Conservation (phyloP, 2,888 invertebrate genomes). For the Congeria kusceri region DNA sequence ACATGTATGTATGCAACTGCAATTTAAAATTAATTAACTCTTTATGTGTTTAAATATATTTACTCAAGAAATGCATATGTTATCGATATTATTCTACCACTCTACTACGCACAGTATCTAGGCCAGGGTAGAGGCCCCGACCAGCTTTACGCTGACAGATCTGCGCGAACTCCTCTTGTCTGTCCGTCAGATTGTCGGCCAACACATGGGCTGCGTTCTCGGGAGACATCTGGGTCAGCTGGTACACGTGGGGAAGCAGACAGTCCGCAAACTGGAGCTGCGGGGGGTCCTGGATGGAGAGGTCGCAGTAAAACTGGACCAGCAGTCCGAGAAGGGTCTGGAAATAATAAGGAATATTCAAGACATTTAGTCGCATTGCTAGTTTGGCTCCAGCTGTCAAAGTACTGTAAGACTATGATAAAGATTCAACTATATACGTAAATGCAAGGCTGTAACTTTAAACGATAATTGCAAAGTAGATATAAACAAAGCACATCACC, state of each 20-base stretch:
- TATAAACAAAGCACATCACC: too few species aligned
- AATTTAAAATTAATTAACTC: too few species aligned
- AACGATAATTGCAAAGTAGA: too few species aligned
- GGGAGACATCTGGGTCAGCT: constrained; percentile 91
- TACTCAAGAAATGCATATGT: too few species aligned
- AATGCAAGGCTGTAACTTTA: too few species aligned
- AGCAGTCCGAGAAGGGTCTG: constrained; percentile 90
- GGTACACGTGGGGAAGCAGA: constrained; percentile 87
- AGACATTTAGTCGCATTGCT: constrained; percentile 2
- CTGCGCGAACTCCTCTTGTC: constrained; percentile 69
- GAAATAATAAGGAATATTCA: not conserved
- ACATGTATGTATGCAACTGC: too few species aligned
- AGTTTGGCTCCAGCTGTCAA: too few species aligned
- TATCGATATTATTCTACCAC: too few species aligned
- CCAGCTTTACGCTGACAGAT: constrained; percentile 73
- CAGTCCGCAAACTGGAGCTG: constrained; percentile 80
- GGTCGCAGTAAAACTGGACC: constrained; percentile 91
- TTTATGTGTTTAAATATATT: too few species aligned
- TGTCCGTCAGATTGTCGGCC: constrained; percentile 62
- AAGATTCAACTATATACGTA: too few species aligned
- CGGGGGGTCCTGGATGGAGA: constrained; percentile 85
- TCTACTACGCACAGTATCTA: constrained; percentile 82
- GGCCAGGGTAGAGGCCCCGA: constrained; percentile 85
- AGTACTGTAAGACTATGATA: too few species aligned
- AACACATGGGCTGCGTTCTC: constrained; percentile 89